Evolutionary conservation across 1,140 invertebrate genomes (phyloP), one percentile per base, ranked within the genome.

Genomic region (Stegodyphus dumicola): DNA sequence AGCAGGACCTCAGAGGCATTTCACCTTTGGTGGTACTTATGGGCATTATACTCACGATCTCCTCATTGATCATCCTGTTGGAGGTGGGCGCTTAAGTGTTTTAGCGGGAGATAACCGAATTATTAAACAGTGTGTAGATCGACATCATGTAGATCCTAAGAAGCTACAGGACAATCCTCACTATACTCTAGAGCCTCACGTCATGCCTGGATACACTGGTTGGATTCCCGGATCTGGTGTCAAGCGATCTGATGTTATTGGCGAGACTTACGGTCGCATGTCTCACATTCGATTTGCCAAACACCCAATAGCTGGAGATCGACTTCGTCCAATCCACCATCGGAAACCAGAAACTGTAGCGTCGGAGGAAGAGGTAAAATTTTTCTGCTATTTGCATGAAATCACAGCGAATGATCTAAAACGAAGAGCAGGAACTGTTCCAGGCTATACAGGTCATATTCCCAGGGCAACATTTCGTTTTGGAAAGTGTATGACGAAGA

Each of bases 171-270:
- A 65, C n/a, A 81, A 81, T 54, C 79, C 79, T 6, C 79, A 81
- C 49, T 52, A 52, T 48, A 3, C 79, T 4, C n/a, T 74, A 6
- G 79, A 81, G n/a, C 79, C 70, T 33, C 56, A 81, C n/a, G 73
- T 81, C 11, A 51, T 81, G 17, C 79, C 79, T 10, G 79, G 79
- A 6, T 81, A 81, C n/a, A 81, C 79, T 17, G 79, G 79, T 15
- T 73, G n/a, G 11, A 74, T 51, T 13, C 79, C 79, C 33, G 33
- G 10, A 18, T 51, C 70, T 18, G 54, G 70, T 5, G 52, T 74
- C 48, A 74, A 51, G 13, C 64, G 79, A 17, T 17, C 18, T 7
- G 54, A 81, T 15, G 70, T 13, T 52, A n/a, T 81, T 13, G 79
- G 79, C 0, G 70, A 81, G n/a, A 81, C 70, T 15, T 81, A 74